Evolutionary conservation across 2,888 invertebrate species (phyloP), one percentile per base, ranked within the genome.

Genomic region (Drosophila colorata): DNA sequence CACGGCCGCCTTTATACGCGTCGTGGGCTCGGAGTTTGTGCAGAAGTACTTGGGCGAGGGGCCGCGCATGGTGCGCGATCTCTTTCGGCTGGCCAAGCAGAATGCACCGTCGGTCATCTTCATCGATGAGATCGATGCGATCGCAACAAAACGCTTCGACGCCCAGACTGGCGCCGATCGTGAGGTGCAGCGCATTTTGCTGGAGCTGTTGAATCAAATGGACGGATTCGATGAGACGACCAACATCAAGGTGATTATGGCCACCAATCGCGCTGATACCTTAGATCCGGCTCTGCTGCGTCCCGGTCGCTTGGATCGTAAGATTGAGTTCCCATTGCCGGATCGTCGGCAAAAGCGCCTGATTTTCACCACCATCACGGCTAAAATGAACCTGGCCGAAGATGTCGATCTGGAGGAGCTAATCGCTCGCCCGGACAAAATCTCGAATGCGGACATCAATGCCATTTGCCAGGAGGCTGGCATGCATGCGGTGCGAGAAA

Each of bases 401-500:
- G 99, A 99, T 92, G 99, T 99, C 4, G 99, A 99, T 92, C 93
- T 99, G 56, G 99, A 99, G 91, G 99, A 99, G 93, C 98, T 98
- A 91, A 98, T 99, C 2, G 98, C 99, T 9, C 94, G 99, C 28
- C 99, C 99, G 0, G 99, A 99, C 92, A 97, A 98, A 92, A 99
- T 99, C 89, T 99, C 98, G 44, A 99, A 99, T 49, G 99, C 99
- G 20, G 99, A 99, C 91, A 99, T 99, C 88, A 99, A 99, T 93
- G 99, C 99, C 41, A 99, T 99, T 91, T 99, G 99, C 91, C 99
- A 99, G 93, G 99, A 99, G 94, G 99, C 99, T 68, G 99, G 99
- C 78, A 99, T 99, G 99, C 99, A 99, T 91, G 99, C 99, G 3
- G 99, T 99, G 0, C 94, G 99, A 58, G 99, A 99, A 93, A 99